A percentile compares a stretch with the other conserved stretches of the same genome.
Conservation (phyloP, 92 coral and sea anemone species). For the Zoanthus sociatus region DNA sequence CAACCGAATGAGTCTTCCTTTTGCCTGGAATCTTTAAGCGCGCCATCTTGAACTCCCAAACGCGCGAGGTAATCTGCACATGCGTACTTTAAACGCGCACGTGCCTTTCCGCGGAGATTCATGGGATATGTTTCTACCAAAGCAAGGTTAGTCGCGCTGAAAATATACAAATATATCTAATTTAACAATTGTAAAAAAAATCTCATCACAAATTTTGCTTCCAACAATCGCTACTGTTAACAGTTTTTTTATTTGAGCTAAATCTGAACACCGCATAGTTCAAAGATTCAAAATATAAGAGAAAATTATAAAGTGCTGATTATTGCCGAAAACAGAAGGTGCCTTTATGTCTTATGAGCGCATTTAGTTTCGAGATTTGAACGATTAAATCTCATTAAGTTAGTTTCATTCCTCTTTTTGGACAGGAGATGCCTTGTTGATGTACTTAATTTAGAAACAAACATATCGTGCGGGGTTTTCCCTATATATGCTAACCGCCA, state of each 20-base stretch:
- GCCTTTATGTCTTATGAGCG: background rate
- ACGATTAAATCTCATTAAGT: too few relatives aligned
- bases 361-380: background rate
- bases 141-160: background rate
- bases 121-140: conserved; percentile 59
- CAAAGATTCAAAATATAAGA: background rate
- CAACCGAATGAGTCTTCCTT: conserved; percentile 70
- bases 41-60: conserved; percentile 91
- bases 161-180: background rate
- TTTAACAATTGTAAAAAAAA: background rate
- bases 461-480: conserved; percentile 27
- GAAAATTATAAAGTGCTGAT: background rate
- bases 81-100: conserved; percentile 63
- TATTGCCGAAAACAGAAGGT: background rate
- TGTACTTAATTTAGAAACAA: conserved; percentile 6
- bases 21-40: conserved; percentile 94
- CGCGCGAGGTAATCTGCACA: conserved; percentile 68
- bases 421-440: background rate
- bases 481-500: background rate
- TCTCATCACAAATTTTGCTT: background rate
- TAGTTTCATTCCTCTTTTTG: background rate
- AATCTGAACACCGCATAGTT: background rate
- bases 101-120: conserved; percentile 71
- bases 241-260: too few relatives aligned
- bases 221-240: background rate